Percentiles rank a stretch among this genome's conserved stretches.
Evolutionary conservation across 2,888 invertebrate species (phyloP).

Genomic region (Agriotes lineatus): DNA sequence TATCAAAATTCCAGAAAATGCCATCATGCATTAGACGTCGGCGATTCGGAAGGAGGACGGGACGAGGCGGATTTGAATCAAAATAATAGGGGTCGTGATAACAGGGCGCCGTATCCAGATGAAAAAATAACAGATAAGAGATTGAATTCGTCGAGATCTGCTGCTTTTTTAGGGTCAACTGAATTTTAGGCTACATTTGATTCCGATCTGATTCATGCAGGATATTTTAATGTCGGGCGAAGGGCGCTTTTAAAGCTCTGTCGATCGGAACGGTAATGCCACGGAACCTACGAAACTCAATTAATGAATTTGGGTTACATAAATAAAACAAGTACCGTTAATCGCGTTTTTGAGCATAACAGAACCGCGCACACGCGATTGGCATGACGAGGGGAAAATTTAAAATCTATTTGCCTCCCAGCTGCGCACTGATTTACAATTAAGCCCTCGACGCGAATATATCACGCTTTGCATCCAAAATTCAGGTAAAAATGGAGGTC

Average conservation of each 20-base stretch:
- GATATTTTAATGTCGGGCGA: conserved; percentile 41
- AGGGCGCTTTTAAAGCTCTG: background rate
- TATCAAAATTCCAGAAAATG: no score
- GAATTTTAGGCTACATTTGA: conserved; percentile 49
- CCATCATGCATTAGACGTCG: no score
- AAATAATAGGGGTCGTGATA: conserved; percentile 43
- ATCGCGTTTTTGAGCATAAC: conserved; percentile 17
- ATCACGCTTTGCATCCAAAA: no score
- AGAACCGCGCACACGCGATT: background rate
- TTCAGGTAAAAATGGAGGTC: no score
- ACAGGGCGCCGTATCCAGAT: conserved; percentile 40
- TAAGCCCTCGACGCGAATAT: background rate
- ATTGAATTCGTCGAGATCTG: conserved; percentile 46
- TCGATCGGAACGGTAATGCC: conserved; percentile 25
- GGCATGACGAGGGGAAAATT: background rate
- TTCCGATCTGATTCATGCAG: conserved; percentile 44
- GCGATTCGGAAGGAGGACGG: background rate
- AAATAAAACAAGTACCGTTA: conserved; percentile 26
- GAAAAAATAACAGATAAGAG: conserved; percentile 50
- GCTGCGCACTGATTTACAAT: conserved; percentile 4
- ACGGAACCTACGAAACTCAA: conserved; percentile 27
- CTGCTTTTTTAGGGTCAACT: conserved; percentile 50
- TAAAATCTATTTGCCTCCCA: background rate
- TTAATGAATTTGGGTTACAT: conserved; percentile 30
- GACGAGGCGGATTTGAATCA: conserved; percentile 28